Evolutionary conservation across 2,888 invertebrate species (phyloP), one percentile per base, ranked within the genome.

Genomic region (Drosophila demipolita): DNA sequence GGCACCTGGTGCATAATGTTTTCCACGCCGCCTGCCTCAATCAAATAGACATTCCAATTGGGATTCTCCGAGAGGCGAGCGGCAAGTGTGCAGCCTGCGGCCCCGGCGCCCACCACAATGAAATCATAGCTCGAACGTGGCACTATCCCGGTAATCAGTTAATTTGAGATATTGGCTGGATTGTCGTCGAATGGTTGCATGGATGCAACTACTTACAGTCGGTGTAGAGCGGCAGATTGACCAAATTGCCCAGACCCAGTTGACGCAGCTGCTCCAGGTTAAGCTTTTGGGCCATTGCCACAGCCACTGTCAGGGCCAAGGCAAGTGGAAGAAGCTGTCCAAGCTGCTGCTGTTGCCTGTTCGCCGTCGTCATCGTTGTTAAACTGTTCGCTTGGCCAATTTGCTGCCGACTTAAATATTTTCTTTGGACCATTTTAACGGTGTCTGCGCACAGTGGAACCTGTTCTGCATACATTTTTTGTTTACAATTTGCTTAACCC

Each of bases 21-120:
- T 75, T 94, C 94, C 1, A 93, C 92, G 6, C 92, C 92, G 1
- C 94, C 94, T 0, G 94, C 94, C 82, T 94, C 94, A 11, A 94
- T 86, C 1, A 94, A 86, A 26, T 94, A 91, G 1, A 94, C 93
- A 5, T 90, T 93, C 93, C 94, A 94, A 5, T 93, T 82, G 48
- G 91, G 91, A 75, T 93, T 91, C 84, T 93, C 93, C 0, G 93
- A 90, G 53, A 94, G 90, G 1, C 94, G 91, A 66, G 93, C 93
- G 3, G 94, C 94, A 35, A 94, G 67, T 3, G 93, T 93, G 73
- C 93, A 91, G 52, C 97, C 97, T 90, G 97, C 97, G 7, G 98
- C 97, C 35, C 98, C 98, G 1, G 96, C 96, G 6, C 98, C 98
- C 15, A 98, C 95, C 52, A 97, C 94, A 74, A 98, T 96, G 89